phyloP scores from a whole-genome alignment of 2,797 vertebrate genomes.

The Enteromius paludinosus region DNA sequence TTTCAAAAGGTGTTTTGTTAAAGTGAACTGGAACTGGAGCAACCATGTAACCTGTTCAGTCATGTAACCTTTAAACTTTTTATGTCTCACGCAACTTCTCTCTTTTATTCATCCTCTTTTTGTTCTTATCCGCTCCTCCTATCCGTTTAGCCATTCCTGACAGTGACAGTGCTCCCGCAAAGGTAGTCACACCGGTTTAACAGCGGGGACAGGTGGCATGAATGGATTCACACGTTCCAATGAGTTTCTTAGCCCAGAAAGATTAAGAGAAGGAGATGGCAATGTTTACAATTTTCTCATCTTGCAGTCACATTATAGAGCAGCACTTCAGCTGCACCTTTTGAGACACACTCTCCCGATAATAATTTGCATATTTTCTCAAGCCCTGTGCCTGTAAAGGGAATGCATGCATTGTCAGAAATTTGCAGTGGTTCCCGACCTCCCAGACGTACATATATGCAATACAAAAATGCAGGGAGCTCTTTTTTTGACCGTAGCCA shows the following conservation, averaged over 20 bases:
- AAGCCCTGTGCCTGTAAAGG: not conserved
- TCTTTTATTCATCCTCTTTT: too few species aligned
- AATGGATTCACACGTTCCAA: not conserved
- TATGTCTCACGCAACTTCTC: not conserved
- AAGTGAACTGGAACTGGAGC: not conserved
- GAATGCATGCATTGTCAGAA: not conserved
- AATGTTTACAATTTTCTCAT: not conserved
- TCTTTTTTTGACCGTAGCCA: not conserved
- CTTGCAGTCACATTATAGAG: not conserved
- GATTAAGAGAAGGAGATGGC: not conserved
- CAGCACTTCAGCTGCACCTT: not conserved
- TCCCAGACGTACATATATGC: too few species aligned
- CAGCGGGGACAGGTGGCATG: constrained; percentile 34
- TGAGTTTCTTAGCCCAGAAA: constrained; percentile 6
- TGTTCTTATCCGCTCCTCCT: not conserved
- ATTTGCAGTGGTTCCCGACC: not conserved
- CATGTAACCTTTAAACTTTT: constrained; percentile 51
- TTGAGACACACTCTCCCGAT: not conserved
- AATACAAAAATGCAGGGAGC: too few species aligned
- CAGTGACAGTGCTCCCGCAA: not conserved
- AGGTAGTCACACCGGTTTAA: constrained; percentile 43
- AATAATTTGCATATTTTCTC: not conserved
- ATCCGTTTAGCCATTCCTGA: not conserved
- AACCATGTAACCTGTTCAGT: constrained; percentile 54
- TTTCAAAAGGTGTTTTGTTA: not conserved